Evolutionary conservation across 2,888 invertebrate genomes (phyloP).

Genomic region (Ophion obscuratus): DNA sequence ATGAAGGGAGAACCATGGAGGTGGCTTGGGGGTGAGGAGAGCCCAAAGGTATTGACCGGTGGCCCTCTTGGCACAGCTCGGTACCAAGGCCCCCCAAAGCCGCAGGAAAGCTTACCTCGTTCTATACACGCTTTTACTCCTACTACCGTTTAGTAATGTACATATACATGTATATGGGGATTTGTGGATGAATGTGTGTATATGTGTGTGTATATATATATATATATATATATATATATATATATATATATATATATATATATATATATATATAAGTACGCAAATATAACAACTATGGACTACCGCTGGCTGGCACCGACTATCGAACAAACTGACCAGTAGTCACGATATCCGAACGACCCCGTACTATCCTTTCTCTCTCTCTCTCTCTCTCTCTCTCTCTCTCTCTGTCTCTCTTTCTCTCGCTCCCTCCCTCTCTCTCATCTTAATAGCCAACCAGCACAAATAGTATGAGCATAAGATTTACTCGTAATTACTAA

Average conservation of each 20-base stretch:
- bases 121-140: constrained; percentile 52
- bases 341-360: constrained; percentile 82
- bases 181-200: neutral
- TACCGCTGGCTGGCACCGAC: constrained; percentile 83
- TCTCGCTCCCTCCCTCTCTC: too few relatives aligned
- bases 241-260: constrained; percentile 15
- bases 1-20: constrained; percentile 41
- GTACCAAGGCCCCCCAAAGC: constrained; percentile 82
- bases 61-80: constrained; percentile 83
- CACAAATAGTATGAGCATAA: too few relatives aligned
- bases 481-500: too few relatives aligned
- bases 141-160: constrained; percentile 44
- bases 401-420: constrained; percentile 11
- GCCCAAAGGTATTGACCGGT: constrained; percentile 84
- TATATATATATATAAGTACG: constrained; percentile 18
- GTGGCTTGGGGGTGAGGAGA: constrained; percentile 70
- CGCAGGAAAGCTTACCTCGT: constrained; percentile 57
- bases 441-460: too few relatives aligned
- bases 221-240: constrained; percentile 11
- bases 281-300: constrained; percentile 69
- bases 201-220: constrained; percentile 4
- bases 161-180: neutral
- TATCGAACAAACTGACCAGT: constrained; percentile 85
- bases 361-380: constrained; percentile 34
- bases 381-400: constrained; percentile 21